Percentiles rank a stretch among this genome's conserved stretches.
These are phyloP conservation scores for Rhinophrynus dorsalis DNA, from an alignment of 2,797 vertebrate genomes.

Conservation along the genomic window DNA sequence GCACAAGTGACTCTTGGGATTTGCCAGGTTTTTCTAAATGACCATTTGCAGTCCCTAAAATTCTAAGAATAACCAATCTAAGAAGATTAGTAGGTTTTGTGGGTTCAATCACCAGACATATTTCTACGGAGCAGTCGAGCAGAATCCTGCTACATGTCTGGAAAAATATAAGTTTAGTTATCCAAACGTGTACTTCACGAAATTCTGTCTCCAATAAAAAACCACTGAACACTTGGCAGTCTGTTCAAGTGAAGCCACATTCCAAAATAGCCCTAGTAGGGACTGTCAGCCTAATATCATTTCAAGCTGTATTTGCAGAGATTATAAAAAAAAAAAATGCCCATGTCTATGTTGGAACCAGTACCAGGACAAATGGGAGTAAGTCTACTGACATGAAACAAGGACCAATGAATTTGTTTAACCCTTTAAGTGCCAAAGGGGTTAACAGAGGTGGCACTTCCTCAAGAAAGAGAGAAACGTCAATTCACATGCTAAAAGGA, in stretches of 20 bases:
- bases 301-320: conserved; percentile 41
- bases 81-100: conserved; percentile 49
- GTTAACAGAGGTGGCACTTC: conserved; percentile 6
- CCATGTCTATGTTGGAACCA: conserved; percentile 4
- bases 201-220: conserved; percentile 46
- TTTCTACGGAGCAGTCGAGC: conserved; percentile 29
- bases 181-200: conserved; percentile 40
- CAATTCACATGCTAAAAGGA: too few relatives aligned
- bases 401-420: too few relatives aligned
- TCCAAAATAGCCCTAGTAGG: conserved; percentile 42
- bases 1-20: conserved; percentile 38
- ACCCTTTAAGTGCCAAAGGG: too few relatives aligned
- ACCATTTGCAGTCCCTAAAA: conserved; percentile 45
- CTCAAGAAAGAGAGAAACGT: background rate
- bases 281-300: conserved; percentile 43
- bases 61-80: conserved; percentile 42
- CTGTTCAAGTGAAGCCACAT: conserved; percentile 40
- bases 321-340: conserved; percentile 36
- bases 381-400: background rate
- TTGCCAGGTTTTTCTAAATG: conserved; percentile 43
- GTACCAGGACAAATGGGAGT: conserved; percentile 8
- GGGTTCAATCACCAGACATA: conserved; percentile 39
- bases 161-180: conserved; percentile 49
- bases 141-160: conserved; percentile 47
- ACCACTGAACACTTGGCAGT: conserved; percentile 45